phyloP scores from a whole-genome alignment of 2,888 invertebrate genomes.

The Drosophila borborema region DNA sequence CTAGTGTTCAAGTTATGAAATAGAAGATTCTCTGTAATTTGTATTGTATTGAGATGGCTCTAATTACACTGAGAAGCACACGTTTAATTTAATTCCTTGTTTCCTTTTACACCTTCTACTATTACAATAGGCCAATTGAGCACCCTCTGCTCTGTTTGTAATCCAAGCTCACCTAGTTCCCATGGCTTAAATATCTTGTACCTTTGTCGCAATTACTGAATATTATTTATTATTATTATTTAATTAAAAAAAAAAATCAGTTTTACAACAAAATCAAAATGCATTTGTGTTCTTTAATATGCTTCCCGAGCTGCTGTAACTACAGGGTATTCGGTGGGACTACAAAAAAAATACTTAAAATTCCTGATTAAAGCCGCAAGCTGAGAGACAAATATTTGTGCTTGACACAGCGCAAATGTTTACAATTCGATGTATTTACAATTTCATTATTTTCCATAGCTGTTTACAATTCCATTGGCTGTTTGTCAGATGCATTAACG shows the following conservation, averaged over 20 bases:
- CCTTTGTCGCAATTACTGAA: not conserved
- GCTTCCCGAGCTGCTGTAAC: not conserved
- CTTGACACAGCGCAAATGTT: constrained; percentile 66
- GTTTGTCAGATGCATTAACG: constrained; percentile 67
- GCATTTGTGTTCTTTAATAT: too few relatives aligned
- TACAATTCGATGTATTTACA: constrained; percentile 71
- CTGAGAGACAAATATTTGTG: constrained; percentile 65
- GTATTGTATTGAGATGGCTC: not conserved
- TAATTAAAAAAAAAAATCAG: too few relatives aligned
- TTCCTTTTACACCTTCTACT: not conserved
- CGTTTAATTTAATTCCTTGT: not conserved
- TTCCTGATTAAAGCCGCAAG: constrained; percentile 45
- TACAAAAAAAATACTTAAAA: constrained; percentile 19
- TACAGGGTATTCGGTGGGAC: constrained; percentile 14
- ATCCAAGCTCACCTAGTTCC: not conserved
- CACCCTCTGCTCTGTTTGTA: not conserved
- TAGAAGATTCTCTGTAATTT: not conserved
- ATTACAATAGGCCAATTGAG: not conserved
- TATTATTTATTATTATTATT: not conserved
- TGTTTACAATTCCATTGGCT: constrained; percentile 49
- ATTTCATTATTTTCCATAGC: constrained; percentile 68
- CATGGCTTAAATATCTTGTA: not conserved
- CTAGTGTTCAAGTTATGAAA: too few relatives aligned
- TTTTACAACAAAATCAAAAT: too few relatives aligned
- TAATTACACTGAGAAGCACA: not conserved